Conservation (phyloP, 2,888 invertebrate species). For the Amphipyra berbera region DNA sequence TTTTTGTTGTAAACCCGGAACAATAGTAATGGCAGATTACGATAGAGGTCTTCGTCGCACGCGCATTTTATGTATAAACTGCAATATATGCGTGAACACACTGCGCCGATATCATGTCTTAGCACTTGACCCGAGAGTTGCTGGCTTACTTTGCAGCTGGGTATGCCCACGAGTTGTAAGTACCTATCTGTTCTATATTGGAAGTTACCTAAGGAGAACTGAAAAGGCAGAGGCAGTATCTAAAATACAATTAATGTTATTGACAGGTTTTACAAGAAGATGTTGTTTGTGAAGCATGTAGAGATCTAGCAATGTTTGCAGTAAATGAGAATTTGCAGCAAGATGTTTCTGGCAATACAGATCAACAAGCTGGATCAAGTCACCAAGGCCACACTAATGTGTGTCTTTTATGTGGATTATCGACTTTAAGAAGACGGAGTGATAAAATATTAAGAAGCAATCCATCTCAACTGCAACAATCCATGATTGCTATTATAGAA, state of each 20-base stretch:
- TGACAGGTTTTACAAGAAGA: conserved; percentile 29
- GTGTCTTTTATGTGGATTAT: conserved; percentile 31
- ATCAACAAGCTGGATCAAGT: conserved; percentile 27
- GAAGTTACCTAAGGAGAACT: background rate
- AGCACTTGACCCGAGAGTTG: conserved; percentile 11
- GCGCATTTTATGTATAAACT: conserved; percentile 11
- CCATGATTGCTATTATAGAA: conserved; percentile 28
- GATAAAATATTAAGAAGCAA: conserved; percentile 28
- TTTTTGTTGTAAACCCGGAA: conserved; percentile 8
- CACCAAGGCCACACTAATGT: conserved; percentile 25
- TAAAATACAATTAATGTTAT: conserved; percentile 8
- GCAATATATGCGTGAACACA: conserved; percentile 14
- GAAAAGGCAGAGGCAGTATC: conserved; percentile 1
- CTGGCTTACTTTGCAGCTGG: conserved; percentile 19
- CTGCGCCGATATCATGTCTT: conserved; percentile 14
- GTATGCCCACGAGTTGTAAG: conserved; percentile 19
- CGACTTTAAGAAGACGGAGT: conserved; percentile 20
- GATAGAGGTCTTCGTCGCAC: conserved; percentile 3
- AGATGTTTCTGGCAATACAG: conserved; percentile 14
- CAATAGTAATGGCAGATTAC: conserved; percentile 3
- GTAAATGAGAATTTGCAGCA: conserved; percentile 24
- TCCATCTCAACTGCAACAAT: conserved; percentile 22
- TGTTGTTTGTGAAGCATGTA: conserved; percentile 31
- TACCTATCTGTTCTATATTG: conserved; percentile 15
- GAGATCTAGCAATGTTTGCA: conserved; percentile 18